Evolutionary conservation across 1,140 invertebrate species (phyloP).

Genomic region (Brachionus rubens): DNA sequence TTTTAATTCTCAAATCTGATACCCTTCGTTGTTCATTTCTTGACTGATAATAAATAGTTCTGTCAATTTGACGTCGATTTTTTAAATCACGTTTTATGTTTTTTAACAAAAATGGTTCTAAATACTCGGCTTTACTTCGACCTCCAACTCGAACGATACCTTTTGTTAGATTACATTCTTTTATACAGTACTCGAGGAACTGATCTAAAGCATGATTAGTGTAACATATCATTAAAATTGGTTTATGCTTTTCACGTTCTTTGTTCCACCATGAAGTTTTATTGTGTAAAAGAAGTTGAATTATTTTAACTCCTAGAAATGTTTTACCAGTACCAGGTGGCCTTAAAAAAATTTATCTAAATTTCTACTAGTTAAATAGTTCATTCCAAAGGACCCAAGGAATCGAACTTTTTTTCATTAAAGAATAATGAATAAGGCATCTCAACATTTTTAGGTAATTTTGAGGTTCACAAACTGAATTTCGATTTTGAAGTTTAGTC

Average conservation of each 20-base stretch:
- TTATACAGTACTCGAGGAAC: slow-evolving; percentile 47
- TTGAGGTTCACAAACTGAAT: no score
- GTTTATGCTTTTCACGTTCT: slow-evolving; percentile 49
- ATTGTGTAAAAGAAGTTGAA: slow-evolving; percentile 61
- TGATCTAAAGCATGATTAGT: slow-evolving; percentile 80
- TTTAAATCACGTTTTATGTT: not conserved
- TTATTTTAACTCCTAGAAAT: slow-evolving; percentile 69
- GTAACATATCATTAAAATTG: slow-evolving; percentile 72
- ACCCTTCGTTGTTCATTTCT: not conserved
- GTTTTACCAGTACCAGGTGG: slow-evolving; percentile 77
- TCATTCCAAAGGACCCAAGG: no score
- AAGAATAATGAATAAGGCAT: no score
- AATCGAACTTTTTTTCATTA: no score
- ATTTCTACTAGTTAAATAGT: slow-evolving; percentile 67
- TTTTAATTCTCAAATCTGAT: not conserved
- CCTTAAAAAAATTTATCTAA: no score
- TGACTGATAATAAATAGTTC: not conserved
- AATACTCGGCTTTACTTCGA: not conserved
- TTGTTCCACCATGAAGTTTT: slow-evolving; percentile 49
- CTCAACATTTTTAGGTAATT: no score
- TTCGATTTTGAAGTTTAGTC: no score
- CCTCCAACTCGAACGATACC: slow-evolving; percentile 25
- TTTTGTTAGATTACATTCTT: slow-evolving; percentile 21
- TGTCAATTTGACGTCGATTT: not conserved
- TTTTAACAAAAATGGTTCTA: not conserved